Evolutionary conservation across 2,888 invertebrate genomes (phyloP).

Genomic region (Caradrina kadenii): DNA sequence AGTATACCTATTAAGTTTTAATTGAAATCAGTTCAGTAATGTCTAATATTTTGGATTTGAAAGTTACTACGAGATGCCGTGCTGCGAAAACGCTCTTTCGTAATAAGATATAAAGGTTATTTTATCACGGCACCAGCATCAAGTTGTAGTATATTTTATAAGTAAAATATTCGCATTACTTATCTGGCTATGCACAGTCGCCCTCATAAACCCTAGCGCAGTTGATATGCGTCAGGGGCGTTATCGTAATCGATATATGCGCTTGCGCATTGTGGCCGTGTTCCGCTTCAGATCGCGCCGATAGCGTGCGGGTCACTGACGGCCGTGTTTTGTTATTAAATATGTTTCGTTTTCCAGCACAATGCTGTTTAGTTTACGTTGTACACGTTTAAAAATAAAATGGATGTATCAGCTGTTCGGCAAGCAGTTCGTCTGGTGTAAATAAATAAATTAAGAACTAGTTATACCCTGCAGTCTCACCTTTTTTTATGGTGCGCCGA

Average conservation of each 20-base stretch:
- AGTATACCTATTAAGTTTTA: too few relatives aligned
- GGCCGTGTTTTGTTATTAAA: slow-evolving; percentile 56
- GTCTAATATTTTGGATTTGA: too few relatives aligned
- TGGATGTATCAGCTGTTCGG: slow-evolving; percentile 39
- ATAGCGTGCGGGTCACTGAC: slow-evolving; percentile 59
- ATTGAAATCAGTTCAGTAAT: too few relatives aligned
- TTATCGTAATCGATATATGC: slow-evolving; percentile 68
- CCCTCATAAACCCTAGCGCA: slow-evolving; percentile 60
- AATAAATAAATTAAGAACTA: neutral
- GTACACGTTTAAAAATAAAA: slow-evolving; percentile 25
- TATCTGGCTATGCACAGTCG: slow-evolving; percentile 53
- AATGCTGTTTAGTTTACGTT: slow-evolving; percentile 23
- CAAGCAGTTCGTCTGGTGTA: slow-evolving; percentile 15
- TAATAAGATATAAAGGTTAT: slow-evolving; percentile 13
- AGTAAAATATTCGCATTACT: slow-evolving; percentile 49
- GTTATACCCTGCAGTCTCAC: too few relatives aligned
- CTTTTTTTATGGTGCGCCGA: too few relatives aligned
- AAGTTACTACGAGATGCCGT: too few relatives aligned
- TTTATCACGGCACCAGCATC: slow-evolving; percentile 8
- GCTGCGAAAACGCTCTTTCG: neutral
- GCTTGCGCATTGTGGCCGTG: slow-evolving; percentile 66
- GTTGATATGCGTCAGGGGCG: slow-evolving; percentile 68
- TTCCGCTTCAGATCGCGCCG: slow-evolving; percentile 66
- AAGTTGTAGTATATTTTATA: slow-evolving; percentile 33
- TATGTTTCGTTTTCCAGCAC: slow-evolving; percentile 37